Percentiles rank a stretch among this genome's conserved stretches.
These are phyloP conservation scores for Atrina japonica DNA, from an alignment of 2,888 invertebrate genomes.

Conservation along the genomic window DNA sequence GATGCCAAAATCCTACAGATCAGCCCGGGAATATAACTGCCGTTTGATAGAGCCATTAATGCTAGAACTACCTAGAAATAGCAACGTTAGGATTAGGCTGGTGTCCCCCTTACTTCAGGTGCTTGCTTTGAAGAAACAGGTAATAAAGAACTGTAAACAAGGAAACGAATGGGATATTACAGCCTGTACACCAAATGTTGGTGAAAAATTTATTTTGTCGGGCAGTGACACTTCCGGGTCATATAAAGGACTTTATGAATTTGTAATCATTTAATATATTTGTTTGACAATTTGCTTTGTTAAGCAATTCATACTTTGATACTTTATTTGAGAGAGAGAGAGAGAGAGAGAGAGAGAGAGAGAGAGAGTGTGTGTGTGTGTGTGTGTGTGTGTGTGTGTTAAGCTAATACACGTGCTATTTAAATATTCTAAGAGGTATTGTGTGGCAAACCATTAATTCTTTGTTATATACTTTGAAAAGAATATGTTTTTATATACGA, in stretches of 20 bases:
- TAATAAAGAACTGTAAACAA: slow-evolving; percentile 8
- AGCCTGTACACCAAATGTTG: slow-evolving; percentile 25
- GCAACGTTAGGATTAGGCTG: slow-evolving; percentile 15
- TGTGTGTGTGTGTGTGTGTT: too few species aligned
- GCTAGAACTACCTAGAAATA: slow-evolving; percentile 29
- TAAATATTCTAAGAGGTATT: too few species aligned
- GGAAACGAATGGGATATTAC: slow-evolving; percentile 29
- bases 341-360: too few species aligned
- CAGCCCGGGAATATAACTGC: slow-evolving; percentile 28
- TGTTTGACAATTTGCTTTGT: too few species aligned
- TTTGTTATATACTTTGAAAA: too few species aligned
- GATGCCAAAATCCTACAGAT: slow-evolving; percentile 27
- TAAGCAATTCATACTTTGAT: too few species aligned
- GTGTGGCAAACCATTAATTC: too few species aligned
- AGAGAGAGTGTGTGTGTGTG: too few species aligned
- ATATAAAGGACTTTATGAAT: slow-evolving; percentile 25
- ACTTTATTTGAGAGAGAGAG: too few species aligned
- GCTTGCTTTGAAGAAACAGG: slow-evolving; percentile 26
- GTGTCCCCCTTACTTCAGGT: slow-evolving; percentile 13
- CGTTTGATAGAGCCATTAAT: slow-evolving; percentile 27
- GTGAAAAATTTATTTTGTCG: slow-evolving; percentile 26
- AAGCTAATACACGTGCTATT: too few species aligned
- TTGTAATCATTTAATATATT: slow-evolving; percentile 18
- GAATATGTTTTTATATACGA: too few species aligned
- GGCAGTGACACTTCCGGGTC: background rate